phyloP scores from a whole-genome alignment of 2,888 invertebrate genomes.

The Trachelus iudaicus region DNA sequence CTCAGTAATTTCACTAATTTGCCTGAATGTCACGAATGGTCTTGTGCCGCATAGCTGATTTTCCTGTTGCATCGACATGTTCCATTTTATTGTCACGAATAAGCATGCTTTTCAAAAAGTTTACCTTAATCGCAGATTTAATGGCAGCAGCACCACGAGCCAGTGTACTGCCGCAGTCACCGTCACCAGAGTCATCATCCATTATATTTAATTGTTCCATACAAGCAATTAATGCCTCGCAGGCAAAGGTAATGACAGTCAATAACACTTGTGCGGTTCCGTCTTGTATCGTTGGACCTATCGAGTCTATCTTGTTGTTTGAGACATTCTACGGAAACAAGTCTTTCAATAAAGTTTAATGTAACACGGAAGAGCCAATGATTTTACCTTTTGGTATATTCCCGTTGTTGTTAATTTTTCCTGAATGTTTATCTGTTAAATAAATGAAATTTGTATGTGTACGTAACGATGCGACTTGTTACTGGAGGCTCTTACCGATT shows the following conservation, averaged over 20 bases:
- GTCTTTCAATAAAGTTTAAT: no score
- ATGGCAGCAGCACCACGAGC: constrained; percentile 62
- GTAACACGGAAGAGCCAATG: no score
- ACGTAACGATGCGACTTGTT: not conserved
- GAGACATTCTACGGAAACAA: no score
- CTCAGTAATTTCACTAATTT: constrained; percentile 72
- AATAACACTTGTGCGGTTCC: constrained; percentile 50
- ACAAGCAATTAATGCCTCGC: constrained; percentile 70
- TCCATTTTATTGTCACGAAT: not conserved
- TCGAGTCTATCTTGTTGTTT: constrained; percentile 16
- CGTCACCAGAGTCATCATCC: constrained; percentile 79
- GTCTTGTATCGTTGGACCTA: constrained; percentile 57
- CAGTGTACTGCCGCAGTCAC: constrained; percentile 80
- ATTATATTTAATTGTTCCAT: constrained; percentile 74
- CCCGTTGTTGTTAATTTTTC: not conserved
- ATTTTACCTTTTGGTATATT: constrained; percentile 19
- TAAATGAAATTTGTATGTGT: not conserved
- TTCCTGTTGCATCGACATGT: constrained; percentile 18
- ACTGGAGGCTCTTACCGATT: no score
- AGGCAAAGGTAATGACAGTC: constrained; percentile 62
- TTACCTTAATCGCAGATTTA: constrained; percentile 39
- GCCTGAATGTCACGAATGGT: constrained; percentile 33
- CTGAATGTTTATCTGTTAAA: not conserved
- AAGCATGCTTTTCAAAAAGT: not conserved
- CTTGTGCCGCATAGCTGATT: constrained; percentile 28